A percentile compares a stretch with the other conserved stretches of the same genome.
phyloP scores from a whole-genome alignment of 1,140 invertebrate genomes.

The Bombus superbus region DNA sequence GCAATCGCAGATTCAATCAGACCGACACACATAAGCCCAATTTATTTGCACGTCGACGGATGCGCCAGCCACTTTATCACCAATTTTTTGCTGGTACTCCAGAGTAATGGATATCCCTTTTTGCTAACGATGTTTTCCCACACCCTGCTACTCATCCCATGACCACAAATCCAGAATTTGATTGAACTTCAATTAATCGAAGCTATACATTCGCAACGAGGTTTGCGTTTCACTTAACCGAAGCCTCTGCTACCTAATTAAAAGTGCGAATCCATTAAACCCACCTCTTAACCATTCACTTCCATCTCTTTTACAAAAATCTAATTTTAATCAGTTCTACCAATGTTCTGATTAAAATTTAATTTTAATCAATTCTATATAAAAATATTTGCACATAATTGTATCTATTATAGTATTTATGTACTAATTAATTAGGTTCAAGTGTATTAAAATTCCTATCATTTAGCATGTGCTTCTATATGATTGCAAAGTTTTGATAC shows the following conservation, averaged over 20 bases:
- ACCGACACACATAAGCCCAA: not conserved
- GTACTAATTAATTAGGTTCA: too few relatives aligned
- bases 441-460: too few relatives aligned
- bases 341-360: not conserved
- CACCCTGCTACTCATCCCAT: not conserved
- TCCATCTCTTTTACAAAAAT: not conserved
- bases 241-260: constrained; percentile 25
- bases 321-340: not conserved
- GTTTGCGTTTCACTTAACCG: constrained; percentile 40
- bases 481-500: too few relatives aligned
- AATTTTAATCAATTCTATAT: too few relatives aligned
- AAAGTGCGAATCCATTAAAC: constrained; percentile 11
- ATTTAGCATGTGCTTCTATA: too few relatives aligned
- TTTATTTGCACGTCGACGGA: constrained; percentile 13
- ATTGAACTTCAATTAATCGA: constrained; percentile 32
- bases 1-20: not conserved
- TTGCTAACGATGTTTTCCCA: constrained; percentile 10
- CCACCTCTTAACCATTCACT: not conserved
- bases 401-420: too few relatives aligned
- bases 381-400: too few relatives aligned
- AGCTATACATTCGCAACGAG: constrained; percentile 23
- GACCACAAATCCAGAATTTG: constrained; percentile 8
- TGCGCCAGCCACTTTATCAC: constrained; percentile 5
- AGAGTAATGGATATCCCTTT: constrained; percentile 26
- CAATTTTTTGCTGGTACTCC: not conserved